Evolutionary conservation across 2,797 vertebrate genomes (phyloP), one percentile per base, ranked within the genome.

Genomic region (Gymnoscopelus microlampas): DNA sequence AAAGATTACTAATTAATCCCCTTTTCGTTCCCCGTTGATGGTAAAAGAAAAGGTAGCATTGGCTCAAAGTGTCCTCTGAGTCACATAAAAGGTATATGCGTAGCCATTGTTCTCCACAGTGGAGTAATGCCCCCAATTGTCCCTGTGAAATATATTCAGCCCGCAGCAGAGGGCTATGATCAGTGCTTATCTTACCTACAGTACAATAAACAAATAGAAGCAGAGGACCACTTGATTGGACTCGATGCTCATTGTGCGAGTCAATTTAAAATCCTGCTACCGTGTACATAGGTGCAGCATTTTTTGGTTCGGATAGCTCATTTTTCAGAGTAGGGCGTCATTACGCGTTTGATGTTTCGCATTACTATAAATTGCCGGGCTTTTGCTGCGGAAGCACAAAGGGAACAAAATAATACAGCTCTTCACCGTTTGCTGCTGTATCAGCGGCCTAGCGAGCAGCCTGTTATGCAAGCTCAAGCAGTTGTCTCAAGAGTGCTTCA

Each of bases 1-100:
- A 67, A 63, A 53, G 66, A 70, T 39, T 51, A 70, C 67, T 66
- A 76, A 88, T 84, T 73, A 85, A 81, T 81, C 72, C n/a, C 74
- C 60, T 61, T 24, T 26, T 44, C 44, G 60, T 15, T 76, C 80
- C 60, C 44, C 56, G 74, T 77, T 77, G 66, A 81, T 78, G 71
- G 66, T 68, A 60, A 73, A 80, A 79, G 68, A 71, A 47, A 78
- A 84, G 56, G 35, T 32, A 66, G 9, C 39, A 55, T 63, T 14
- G 10, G 56, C 57, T 71, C 62, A 23, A 12, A 50, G 7, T 0
- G 1, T 73, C 53, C 55, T 44, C 19, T 3, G 35, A 67, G 55
- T 15, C 5, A 50, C 56, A 50, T 48, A 29, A 48, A 67, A 24
- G 3, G 63, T 53, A 44, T 44, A 44, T 24, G 51, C 62, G 44